These are phyloP conservation scores for Penaeus vannamei DNA, from an alignment of 1,140 invertebrate species.

Conservation along the genomic window DNA sequence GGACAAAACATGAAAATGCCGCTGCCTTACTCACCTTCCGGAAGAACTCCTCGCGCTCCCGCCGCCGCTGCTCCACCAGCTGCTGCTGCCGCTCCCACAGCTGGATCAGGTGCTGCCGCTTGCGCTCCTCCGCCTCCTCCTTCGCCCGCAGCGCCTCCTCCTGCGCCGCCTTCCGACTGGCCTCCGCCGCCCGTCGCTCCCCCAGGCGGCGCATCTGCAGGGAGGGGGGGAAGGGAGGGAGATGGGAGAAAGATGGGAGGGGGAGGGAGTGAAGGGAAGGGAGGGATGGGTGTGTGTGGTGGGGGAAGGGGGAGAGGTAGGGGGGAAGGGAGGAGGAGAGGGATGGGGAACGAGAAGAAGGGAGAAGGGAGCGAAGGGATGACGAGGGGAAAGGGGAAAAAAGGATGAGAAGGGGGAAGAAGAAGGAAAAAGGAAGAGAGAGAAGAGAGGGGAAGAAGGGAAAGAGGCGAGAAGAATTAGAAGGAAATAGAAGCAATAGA, in stretches of 20 bases:
- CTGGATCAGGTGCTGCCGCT: slow-evolving; percentile 54
- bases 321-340: too few species aligned
- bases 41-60: slow-evolving; percentile 60
- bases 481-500: too few species aligned
- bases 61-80: slow-evolving; percentile 52
- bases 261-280: neutral
- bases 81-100: slow-evolving; percentile 62
- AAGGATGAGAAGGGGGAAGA: too few species aligned
- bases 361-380: too few species aligned
- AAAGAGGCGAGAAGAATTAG: too few species aligned
- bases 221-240: neutral
- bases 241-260: too few species aligned
- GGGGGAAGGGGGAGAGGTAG: neutral
- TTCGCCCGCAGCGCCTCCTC: slow-evolving; percentile 34
- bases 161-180: slow-evolving; percentile 36
- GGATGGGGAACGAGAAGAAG: too few species aligned
- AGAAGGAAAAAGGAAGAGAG: too few species aligned
- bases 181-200: slow-evolving; percentile 42
- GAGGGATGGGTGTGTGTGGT: neutral
- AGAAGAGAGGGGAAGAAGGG: too few species aligned
- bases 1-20: too few species aligned
- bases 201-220: slow-evolving; percentile 48
- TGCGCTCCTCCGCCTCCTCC: slow-evolving; percentile 53
- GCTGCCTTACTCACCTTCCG: slow-evolving; percentile 54
- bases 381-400: too few species aligned